Base-by-base conservation (phyloP, 2,888 invertebrate genomes). In the Lochmaea crataegi region DNA sequence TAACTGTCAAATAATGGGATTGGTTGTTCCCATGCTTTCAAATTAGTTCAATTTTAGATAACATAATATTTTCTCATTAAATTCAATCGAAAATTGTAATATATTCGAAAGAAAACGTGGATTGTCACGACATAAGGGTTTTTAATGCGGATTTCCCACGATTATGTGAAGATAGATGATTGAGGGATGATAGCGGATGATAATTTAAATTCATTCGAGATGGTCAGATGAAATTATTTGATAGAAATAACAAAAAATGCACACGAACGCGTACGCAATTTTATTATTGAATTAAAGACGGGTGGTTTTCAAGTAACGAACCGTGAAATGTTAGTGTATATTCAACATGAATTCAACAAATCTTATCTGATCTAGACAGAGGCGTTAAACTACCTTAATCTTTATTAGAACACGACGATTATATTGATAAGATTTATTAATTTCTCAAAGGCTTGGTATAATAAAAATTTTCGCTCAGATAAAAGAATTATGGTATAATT, bases 71-170 rank as follows among this genome's bases (percentile, higher is more conserved):
- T 70, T 56, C 70, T 57, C 70, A 70, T 70, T 45, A 70, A 42
- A 56, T 65, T 56, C 75, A 79, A 78, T 79, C 79, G 76, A 80
- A 78, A 78, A 79, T 78, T 80, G 75, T 79, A 78, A 79, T 80
- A 72, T 80, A 80, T 80, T 76, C 79, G 63, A 69, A 79, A 77
- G 79, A 80, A 80, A 77, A 79, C 75, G 72, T 75, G 77, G 75
- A 78, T 75, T 75, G 79, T 80, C 81, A 81, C 81, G 81, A 80
- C 75, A 80, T 74, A 65, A 69, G 67, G 70, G 73, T 69, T 64
- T 53, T 57, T 48, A 64, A 22, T 58, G 18, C 69, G 75, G 69
- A 76, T 76, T 81, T 81, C 81, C 80, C 81, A 81, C 81, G 80
- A 77, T 80, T 76, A 68, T 75, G 74, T 72, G 74, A 38, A 45